Evolutionary conservation across 2,888 invertebrate species (phyloP), one percentile per base, ranked within the genome.

Genomic region (Gastrophysa polygoni): DNA sequence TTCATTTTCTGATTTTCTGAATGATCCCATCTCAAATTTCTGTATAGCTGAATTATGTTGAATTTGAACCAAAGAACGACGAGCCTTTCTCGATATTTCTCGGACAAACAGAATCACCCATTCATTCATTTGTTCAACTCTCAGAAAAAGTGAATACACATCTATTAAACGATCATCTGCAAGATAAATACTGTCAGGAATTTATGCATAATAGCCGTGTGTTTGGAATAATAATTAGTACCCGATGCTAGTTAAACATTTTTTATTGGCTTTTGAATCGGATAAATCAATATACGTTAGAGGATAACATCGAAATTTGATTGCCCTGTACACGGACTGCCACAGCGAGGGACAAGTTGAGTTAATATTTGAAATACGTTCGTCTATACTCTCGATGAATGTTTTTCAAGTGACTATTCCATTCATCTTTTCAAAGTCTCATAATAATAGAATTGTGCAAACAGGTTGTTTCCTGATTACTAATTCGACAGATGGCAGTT

Each of bases 171-270:
- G 54, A 43, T 54, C 43, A 54, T 54, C 43, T 38, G 54, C 43
- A 54, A 54, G 54, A 54, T 54, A 43, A 54, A 54, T 54, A 54
- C 43, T 54, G 54, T 44, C 14, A 28, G 21, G 54, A 38, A 54
- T 54, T 43, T 43, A 54, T 54, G 16, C 16, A 24, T 24, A 52
- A 43, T 52, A 8, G n/a, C 11, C 14, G 54, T 20, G n/a, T 54
- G 54, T 54, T 54, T 54, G 34, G 54, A 54, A 54, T 54, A 16
- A 24, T 17, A 43, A 54, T 54, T 54, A 54, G 54, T 54, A 54
- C 54, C 38, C 43, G 54, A 24, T 43, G 43, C 52, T 38, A 21
- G 52, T 14, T 52, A 21, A 52, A 38, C 28, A 38, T 21, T 20
- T 34, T 52, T 52, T 38, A 52, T 38, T 52, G 14, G 43, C 52